Evolutionary conservation across 2,113 vertebrate species (phyloP).

Genomic region (Piliocolobus tephrosceles): DNA sequence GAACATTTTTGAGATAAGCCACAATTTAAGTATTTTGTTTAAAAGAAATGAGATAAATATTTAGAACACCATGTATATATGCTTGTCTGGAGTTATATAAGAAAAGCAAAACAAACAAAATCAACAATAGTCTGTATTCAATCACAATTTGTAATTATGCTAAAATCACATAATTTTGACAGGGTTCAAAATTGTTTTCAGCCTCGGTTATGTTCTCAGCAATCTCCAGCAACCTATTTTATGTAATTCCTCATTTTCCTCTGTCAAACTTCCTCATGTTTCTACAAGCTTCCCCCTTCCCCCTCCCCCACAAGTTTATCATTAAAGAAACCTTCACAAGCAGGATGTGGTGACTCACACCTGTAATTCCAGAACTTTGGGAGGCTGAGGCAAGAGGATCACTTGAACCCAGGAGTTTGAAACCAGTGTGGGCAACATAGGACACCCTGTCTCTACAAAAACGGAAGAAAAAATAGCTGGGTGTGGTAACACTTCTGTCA

Average conservation of each 20-base stretch:
- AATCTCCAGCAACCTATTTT: background rate
- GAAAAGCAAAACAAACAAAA: background rate
- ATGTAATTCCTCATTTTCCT: background rate
- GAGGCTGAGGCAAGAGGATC: too few species aligned
- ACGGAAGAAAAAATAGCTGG: too few species aligned
- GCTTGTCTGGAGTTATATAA: background rate
- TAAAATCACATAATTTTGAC: background rate
- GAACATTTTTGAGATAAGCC: background rate
- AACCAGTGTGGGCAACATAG: too few species aligned
- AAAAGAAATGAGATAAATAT: background rate
- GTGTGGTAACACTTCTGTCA: too few species aligned
- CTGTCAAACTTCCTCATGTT: background rate
- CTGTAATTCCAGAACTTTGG: too few species aligned
- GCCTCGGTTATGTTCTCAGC: background rate
- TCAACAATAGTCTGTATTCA: background rate
- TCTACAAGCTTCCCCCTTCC: background rate
- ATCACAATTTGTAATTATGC: background rate
- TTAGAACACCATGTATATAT: background rate
- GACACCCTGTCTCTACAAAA: too few species aligned
- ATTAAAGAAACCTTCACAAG: background rate
- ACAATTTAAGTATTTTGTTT: background rate
- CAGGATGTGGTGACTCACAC: too few species aligned
- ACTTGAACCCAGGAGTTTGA: too few species aligned
- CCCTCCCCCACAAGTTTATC: background rate
- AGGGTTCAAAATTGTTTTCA: background rate